These are phyloP conservation scores for Torymus aiolomorphi DNA, from an alignment of 2,888 invertebrate species.

Conservation along the genomic window DNA sequence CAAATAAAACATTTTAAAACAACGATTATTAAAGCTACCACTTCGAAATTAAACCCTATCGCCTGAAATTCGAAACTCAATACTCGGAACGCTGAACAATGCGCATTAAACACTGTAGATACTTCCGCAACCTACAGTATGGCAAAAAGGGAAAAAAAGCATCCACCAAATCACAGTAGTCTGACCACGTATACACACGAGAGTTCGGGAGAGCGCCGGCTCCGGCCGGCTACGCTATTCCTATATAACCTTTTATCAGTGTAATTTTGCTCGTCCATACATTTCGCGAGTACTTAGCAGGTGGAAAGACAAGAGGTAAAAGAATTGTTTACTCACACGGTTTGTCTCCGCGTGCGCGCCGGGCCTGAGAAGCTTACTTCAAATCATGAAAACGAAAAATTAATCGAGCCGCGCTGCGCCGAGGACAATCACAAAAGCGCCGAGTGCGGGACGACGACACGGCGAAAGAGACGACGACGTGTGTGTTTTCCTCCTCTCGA, in stretches of 20 bases:
- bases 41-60: too few relatives aligned
- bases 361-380: slow-evolving; percentile 7
- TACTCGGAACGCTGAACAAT: too few relatives aligned
- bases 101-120: too few relatives aligned
- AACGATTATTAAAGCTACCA: too few relatives aligned
- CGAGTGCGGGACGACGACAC: too few relatives aligned
- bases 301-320: too few relatives aligned
- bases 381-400: slow-evolving; percentile 48
- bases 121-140: too few relatives aligned
- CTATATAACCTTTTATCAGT: too few relatives aligned
- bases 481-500: neutral
- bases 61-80: too few relatives aligned
- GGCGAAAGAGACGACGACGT: slow-evolving; percentile 4
- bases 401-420: slow-evolving; percentile 2
- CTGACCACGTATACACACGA: slow-evolving; percentile 53
- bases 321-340: slow-evolving; percentile 8
- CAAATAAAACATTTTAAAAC: neutral
- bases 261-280: too few relatives aligned
- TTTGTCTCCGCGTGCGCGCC: slow-evolving; percentile 3
- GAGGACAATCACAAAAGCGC: neutral
- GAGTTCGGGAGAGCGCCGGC: neutral
- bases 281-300: too few relatives aligned
- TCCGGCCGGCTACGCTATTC: slow-evolving; percentile 45
- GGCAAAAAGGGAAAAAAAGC: neutral
- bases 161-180: slow-evolving; percentile 11